Evolutionary conservation across 2,113 vertebrate genomes (phyloP), one percentile per base, ranked within the genome.

Genomic region (Ageneiosus marmoratus): DNA sequence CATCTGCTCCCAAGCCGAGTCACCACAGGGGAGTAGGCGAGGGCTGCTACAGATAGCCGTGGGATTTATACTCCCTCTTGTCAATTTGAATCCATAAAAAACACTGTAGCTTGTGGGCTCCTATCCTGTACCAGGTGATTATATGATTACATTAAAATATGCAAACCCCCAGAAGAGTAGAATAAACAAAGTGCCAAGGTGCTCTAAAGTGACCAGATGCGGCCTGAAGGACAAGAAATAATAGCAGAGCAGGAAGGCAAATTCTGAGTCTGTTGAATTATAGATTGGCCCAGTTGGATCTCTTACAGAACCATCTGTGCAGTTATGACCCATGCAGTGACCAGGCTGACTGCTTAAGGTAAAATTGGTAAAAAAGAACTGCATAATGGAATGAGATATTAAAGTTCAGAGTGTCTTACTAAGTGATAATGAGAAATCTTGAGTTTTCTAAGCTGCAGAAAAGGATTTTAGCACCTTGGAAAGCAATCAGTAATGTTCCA

Each of bases 91-190:
- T 69, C 20, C 34, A 53, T 77, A 77, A 85, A 87, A 76, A 69
- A 76, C 74, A 73, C 77, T 78, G 81, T 69, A 65, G 63, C 77
- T 80, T 34, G 62, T 29, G 62, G 27, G 56, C 67, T 65, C 8
- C 82, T 63, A 67, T 84, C 81, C 32, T 82, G 83, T n/a, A 11
- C 51, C 44, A 18, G 60, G 18, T 46, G 77, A 87, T 63, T 81
- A 83, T 81, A 80, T 80, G 83, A 85, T 83, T 77, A 74, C n/a
- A 37, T 56, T 80, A 77, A 85, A 85, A 85, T 83, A 82, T 87
- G 80, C 80, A 84, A 79, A 73, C 58, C 60, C 70, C n/a, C 63
- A 78, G 75, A 44, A 63, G 29, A 11, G 41, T n/a, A 53, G n/a
- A 81, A 55, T 67, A 34, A 65, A 76, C 56, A 29, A 48, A 53